Percentiles rank a stretch among this genome's conserved stretches.
Conservation (phyloP, 2,113 vertebrate species). For the Sminthopsis crassicaudata region DNA sequence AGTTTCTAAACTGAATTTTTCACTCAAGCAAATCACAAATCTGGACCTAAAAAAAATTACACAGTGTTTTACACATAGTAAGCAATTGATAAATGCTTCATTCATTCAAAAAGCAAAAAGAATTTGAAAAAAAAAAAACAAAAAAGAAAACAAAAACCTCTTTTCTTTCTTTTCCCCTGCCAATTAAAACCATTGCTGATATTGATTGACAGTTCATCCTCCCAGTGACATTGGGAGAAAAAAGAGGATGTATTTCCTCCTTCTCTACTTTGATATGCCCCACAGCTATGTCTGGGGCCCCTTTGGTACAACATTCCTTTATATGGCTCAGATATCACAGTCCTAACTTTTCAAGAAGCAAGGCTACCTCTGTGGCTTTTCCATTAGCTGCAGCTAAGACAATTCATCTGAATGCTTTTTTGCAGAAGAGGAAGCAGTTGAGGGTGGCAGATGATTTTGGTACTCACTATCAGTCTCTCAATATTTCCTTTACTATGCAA, state of each 20-base stretch:
- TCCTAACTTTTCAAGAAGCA: background rate
- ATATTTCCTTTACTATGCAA: constrained; percentile 38
- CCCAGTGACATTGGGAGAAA: background rate
- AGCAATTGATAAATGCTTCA: background rate
- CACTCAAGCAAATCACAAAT: background rate
- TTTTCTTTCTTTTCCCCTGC: background rate
- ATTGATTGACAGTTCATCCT: background rate
- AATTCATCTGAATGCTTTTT: constrained; percentile 46
- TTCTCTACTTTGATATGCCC: background rate
- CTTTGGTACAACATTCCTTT: background rate
- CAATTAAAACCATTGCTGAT: background rate
- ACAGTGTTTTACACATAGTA: background rate
- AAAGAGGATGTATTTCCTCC: background rate
- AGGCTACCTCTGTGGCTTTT: background rate
- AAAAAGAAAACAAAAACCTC: too few species aligned
- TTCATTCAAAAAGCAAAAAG: background rate
- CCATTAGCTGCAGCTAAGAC: background rate
- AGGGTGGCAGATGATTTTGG: background rate
- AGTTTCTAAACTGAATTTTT: background rate
- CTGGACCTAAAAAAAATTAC: background rate
- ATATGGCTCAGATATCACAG: background rate
- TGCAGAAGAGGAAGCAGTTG: background rate
- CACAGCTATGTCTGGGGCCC: background rate
- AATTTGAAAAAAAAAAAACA: background rate
- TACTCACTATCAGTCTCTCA: constrained; percentile 17